Evolutionary conservation across 2,797 vertebrate genomes (phyloP), one percentile per base, ranked within the genome.

Genomic region (Argya squamiceps): DNA sequence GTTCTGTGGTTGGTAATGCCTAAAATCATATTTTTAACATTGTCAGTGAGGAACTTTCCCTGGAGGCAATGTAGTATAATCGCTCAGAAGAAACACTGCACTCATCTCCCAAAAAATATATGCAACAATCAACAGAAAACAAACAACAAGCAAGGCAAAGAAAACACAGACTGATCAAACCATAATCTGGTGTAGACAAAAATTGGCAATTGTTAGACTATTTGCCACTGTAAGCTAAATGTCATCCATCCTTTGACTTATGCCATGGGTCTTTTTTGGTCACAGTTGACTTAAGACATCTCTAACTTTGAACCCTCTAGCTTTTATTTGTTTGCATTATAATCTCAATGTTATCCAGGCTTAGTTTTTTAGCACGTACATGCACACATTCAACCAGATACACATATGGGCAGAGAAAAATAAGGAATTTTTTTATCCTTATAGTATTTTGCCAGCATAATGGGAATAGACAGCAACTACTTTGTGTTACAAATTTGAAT

Each of bases 401-500:
- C 15, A 60, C 21, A 29, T 18, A 43, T 11, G 37, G 6, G 30
- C 5, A 79, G 36, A 91, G 82, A 95, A 97, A 93, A 91, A 97
- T 95, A 97, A 68, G 67, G 84, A 92, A 88, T 80, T 71, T 93
- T 88, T 88, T 92, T 94, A 96, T 92, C 84, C 81, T 97, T 97
- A 92, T 49, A 68, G 62, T 95, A 95, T 96, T 98, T 97, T 97
- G 81, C 96, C 94, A 97, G 97, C 92, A 96, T 97, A 97, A 96
- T 97, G 96, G 93, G 92, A 93, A 96, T 97, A 97, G 97, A 98
- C 95, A 98, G 96, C 90, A 95, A 95, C 97, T 98, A 97, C 98
- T 98, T 96, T 96, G 95, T 95, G 95, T 95, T 97, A 97, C 97
- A 98, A 98, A 98, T 98, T 97, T 98, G 96, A 98, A 98, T 98